Percentiles rank a stretch among this genome's conserved stretches.
Evolutionary conservation across 2,888 invertebrate species (phyloP).

Genomic region (Hyppa rectilinea): DNA sequence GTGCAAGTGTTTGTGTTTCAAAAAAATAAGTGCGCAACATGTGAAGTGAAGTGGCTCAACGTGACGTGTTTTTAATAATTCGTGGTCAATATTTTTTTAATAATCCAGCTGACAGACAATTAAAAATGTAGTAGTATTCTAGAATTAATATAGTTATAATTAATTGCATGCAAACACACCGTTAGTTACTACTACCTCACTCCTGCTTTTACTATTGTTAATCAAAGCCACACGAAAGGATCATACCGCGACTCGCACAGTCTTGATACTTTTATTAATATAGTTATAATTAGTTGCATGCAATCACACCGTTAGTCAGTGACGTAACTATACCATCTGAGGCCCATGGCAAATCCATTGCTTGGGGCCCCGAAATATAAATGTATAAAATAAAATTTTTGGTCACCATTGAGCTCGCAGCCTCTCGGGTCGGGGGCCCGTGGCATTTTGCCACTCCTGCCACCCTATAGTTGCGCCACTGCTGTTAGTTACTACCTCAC

Average conservation of each 20-base stretch:
- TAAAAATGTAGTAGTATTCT: too few relatives aligned
- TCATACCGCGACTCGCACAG: slow-evolving; percentile 42
- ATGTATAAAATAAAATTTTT: too few relatives aligned
- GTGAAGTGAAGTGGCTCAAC: too few relatives aligned
- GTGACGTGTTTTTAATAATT: neutral
- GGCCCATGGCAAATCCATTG: too few relatives aligned
- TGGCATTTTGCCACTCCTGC: too few relatives aligned
- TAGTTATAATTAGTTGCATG: slow-evolving; percentile 21
- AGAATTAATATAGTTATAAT: neutral
- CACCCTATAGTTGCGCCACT: too few relatives aligned
- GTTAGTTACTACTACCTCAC: slow-evolving; percentile 33
- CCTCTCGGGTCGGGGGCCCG: too few relatives aligned
- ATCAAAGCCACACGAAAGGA: slow-evolving; percentile 34
- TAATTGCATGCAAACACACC: slow-evolving; percentile 29
- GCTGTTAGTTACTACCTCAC: slow-evolving; percentile 29
- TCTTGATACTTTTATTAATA: slow-evolving; percentile 33
- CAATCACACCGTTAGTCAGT: slow-evolving; percentile 25
- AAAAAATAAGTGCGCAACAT: neutral
- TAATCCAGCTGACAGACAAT: too few relatives aligned
- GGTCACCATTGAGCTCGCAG: too few relatives aligned
- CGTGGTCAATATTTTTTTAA: too few relatives aligned
- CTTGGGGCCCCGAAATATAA: too few relatives aligned
- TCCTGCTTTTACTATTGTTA: neutral
- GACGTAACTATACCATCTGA: too few relatives aligned
- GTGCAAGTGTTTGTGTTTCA: neutral